Conservation (phyloP, 1,140 invertebrate species). For the Microplitis demolitor region DNA sequence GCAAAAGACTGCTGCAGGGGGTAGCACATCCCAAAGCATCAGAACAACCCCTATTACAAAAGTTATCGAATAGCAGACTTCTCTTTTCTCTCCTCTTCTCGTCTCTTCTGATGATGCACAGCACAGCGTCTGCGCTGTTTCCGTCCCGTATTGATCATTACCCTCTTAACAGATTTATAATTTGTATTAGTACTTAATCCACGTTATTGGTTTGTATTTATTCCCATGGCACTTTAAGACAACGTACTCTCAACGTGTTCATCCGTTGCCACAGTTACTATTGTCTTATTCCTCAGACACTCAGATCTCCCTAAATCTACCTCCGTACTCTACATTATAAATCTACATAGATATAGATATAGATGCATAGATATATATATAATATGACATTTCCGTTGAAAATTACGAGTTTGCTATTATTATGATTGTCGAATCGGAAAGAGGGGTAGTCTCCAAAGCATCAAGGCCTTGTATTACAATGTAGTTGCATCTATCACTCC, state of each 20-base stretch:
- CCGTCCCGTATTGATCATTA: conserved; percentile 60
- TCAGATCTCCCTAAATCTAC: neutral
- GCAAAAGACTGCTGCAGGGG: conserved; percentile 43
- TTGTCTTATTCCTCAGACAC: too few relatives aligned
- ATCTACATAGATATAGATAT: neutral
- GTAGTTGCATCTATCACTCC: conserved; percentile 27
- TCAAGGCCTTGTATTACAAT: conserved; percentile 24
- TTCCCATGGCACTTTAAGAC: neutral
- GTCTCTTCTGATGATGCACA: neutral
- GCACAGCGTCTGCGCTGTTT: conserved; percentile 50
- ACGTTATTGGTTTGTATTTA: conserved; percentile 15
- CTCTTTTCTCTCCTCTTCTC: conserved; percentile 41
- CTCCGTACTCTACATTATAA: neutral
- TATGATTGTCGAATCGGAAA: conserved; percentile 26
- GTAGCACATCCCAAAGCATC: conserved; percentile 48
- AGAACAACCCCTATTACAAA: conserved; percentile 12
- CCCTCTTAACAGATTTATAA: conserved; percentile 60
- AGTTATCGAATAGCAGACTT: conserved; percentile 39
- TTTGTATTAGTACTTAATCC: conserved; percentile 50
- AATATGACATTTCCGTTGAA: conserved; percentile 4
- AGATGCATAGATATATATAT: neutral
- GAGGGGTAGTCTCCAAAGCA: conserved; percentile 8
- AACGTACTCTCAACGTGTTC: neutral
- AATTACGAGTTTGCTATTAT: conserved; percentile 24
- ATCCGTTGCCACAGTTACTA: neutral